phyloP scores from a whole-genome alignment of 37 sponge, comb jelly and placozoan species.

The Theonella swinhoei region DNA sequence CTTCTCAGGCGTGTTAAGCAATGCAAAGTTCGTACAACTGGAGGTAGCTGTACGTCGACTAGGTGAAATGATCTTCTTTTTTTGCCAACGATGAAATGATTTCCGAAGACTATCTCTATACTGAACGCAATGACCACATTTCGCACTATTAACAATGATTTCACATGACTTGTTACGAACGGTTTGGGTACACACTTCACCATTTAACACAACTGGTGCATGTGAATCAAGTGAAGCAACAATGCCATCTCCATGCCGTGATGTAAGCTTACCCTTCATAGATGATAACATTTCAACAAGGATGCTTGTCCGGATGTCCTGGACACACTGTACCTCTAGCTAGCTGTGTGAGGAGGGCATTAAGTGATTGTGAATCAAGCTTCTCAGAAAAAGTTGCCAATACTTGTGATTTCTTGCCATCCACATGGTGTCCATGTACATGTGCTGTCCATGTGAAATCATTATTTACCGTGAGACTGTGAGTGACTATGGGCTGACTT shows the following conservation, averaged over 20 bases:
- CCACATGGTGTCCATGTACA: conserved; percentile 6
- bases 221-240: conserved; percentile 31
- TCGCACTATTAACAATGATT: conserved; percentile 1
- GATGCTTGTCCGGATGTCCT: too few relatives aligned
- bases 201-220: conserved; percentile 13
- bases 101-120: conserved; percentile 53
- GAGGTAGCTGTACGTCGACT: neutral
- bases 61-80: neutral
- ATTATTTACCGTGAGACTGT: too few relatives aligned
- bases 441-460: too few relatives aligned
- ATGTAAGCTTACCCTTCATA: too few relatives aligned
- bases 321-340: conserved; percentile 10
- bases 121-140: conserved; percentile 26
- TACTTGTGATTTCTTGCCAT: neutral
- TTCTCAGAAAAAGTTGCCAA: neutral
- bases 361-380: neutral
- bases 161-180: conserved; percentile 37
- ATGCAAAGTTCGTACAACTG: conserved; percentile 36
- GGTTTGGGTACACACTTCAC: conserved; percentile 14
- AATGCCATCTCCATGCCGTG: too few relatives aligned
- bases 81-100: conserved; percentile 17
- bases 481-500: too few relatives aligned
- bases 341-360: conserved; percentile 1
- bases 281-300: too few relatives aligned
- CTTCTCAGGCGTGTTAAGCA: conserved; percentile 42